Percentiles rank a stretch among this genome's conserved stretches.
Evolutionary conservation across 1,140 invertebrate genomes (phyloP).

Genomic region (Tetramorium simillimum): DNA sequence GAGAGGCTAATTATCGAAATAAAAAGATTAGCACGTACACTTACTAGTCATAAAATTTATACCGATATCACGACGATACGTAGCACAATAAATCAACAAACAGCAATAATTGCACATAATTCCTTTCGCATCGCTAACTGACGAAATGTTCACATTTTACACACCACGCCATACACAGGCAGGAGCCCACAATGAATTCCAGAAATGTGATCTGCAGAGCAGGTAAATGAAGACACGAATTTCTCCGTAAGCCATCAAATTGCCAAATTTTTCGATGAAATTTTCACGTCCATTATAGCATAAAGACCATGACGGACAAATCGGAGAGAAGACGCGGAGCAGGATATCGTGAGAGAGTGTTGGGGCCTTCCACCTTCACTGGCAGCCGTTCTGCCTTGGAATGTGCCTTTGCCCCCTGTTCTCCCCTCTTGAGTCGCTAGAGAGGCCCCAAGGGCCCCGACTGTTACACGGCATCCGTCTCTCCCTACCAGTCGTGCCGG

Average conservation of each 20-base stretch:
- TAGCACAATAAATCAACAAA: conserved; percentile 15
- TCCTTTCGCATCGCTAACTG: not conserved
- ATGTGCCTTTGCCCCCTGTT: conserved; percentile 77
- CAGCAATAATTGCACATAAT: not conserved
- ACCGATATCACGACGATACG: not conserved
- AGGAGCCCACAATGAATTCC: not conserved
- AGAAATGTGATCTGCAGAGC: not conserved
- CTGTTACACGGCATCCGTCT: conserved; percentile 59
- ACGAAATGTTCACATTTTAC: not conserved
- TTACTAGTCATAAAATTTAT: not conserved
- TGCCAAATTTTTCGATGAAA: not conserved
- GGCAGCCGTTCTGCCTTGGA: conserved; percentile 77
- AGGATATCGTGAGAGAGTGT: conserved; percentile 72
- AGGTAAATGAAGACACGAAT: not conserved
- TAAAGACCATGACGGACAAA: not conserved
- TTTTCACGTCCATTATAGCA: not conserved
- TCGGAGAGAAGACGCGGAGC: conserved; percentile 43
- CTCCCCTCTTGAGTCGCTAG: conserved; percentile 49
- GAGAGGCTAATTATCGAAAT: not conserved
- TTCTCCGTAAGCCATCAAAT: not conserved
- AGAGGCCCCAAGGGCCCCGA: conserved; percentile 70
- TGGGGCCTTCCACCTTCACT: conserved; percentile 73
- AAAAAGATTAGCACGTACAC: not conserved
- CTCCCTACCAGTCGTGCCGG: conserved; percentile 25
- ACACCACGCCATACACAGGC: not conserved